These are phyloP conservation scores for Chaetogeoica ovagalla DNA, from an alignment of 2,888 invertebrate species.

Conservation along the genomic window DNA sequence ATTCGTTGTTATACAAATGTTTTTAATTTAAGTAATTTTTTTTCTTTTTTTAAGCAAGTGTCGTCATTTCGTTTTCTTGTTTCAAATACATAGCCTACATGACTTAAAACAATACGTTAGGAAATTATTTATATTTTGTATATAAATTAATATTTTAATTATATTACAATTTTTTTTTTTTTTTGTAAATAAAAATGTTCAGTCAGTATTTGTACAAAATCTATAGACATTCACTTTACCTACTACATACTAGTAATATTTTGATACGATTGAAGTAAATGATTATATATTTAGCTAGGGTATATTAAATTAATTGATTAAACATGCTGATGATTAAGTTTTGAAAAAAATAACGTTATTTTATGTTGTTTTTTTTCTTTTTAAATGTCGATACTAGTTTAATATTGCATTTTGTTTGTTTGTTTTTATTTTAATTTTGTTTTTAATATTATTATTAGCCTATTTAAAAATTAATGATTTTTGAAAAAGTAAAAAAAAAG, in stretches of 20 bases:
- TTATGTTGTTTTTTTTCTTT: slow-evolving; percentile 45
- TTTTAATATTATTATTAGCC: slow-evolving; percentile 51
- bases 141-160: slow-evolving; percentile 48
- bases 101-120: slow-evolving; percentile 49
- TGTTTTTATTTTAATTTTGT: slow-evolving; percentile 48
- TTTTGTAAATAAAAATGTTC: slow-evolving; percentile 50
- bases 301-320: slow-evolving; percentile 49
- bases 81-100: slow-evolving; percentile 49
- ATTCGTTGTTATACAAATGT: neutral
- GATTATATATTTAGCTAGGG: slow-evolving; percentile 43
- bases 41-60: slow-evolving; percentile 11
- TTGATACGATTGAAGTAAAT: slow-evolving; percentile 48
- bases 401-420: slow-evolving; percentile 52
- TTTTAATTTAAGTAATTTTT: slow-evolving; percentile 8
- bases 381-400: slow-evolving; percentile 51
- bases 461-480: slow-evolving; percentile 43
- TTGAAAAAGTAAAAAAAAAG: slow-evolving; percentile 20
- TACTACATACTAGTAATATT: slow-evolving; percentile 43
- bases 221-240: slow-evolving; percentile 50
- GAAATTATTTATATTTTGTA: slow-evolving; percentile 53
- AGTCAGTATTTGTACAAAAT: slow-evolving; percentile 53
- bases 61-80: slow-evolving; percentile 12
- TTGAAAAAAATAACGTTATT: slow-evolving; percentile 37
- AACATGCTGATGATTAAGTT: slow-evolving; percentile 39
- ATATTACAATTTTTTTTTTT: slow-evolving; percentile 47